Conservation (phyloP, 2,888 invertebrate genomes). For the Dicyrtoma fusca region DNA sequence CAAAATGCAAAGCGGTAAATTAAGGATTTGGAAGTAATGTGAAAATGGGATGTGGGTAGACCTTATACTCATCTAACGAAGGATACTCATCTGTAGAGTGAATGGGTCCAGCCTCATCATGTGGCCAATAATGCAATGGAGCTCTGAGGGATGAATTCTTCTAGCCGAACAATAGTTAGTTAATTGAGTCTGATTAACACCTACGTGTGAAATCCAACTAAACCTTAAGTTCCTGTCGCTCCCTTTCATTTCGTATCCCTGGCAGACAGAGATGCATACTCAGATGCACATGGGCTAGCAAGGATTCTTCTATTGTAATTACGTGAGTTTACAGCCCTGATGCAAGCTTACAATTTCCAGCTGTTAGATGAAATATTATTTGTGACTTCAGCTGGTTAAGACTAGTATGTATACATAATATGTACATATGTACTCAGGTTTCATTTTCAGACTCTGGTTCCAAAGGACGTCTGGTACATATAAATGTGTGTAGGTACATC, state of each 20-base stretch:
- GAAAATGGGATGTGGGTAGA: not conserved
- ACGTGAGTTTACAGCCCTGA: not conserved
- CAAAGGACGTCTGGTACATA: too few relatives aligned
- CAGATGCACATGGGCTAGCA: not conserved
- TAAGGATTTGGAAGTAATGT: slow-evolving; percentile 24
- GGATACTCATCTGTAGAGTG: not conserved
- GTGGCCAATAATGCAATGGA: too few relatives aligned
- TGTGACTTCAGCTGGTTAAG: too few relatives aligned
- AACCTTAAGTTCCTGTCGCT: not conserved
- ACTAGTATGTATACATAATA: too few relatives aligned
- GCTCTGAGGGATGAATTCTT: slow-evolving; percentile 3
- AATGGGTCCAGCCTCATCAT: not conserved
- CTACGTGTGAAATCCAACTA: slow-evolving; percentile 22
- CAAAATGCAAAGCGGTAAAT: slow-evolving; percentile 12
- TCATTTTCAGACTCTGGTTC: too few relatives aligned
- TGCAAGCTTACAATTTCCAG: too few relatives aligned
- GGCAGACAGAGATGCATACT: too few relatives aligned
- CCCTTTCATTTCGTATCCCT: too few relatives aligned
- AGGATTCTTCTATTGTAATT: not conserved
- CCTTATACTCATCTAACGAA: too few relatives aligned
- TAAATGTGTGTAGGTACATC: too few relatives aligned
- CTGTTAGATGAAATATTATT: too few relatives aligned
- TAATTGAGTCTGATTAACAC: slow-evolving; percentile 34
- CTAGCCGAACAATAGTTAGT: slow-evolving; percentile 26
- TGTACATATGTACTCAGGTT: too few relatives aligned